These are phyloP conservation scores for Thamnophis sirtalis DNA, from an alignment of 2,113 vertebrate species.

Conservation along the genomic window DNA sequence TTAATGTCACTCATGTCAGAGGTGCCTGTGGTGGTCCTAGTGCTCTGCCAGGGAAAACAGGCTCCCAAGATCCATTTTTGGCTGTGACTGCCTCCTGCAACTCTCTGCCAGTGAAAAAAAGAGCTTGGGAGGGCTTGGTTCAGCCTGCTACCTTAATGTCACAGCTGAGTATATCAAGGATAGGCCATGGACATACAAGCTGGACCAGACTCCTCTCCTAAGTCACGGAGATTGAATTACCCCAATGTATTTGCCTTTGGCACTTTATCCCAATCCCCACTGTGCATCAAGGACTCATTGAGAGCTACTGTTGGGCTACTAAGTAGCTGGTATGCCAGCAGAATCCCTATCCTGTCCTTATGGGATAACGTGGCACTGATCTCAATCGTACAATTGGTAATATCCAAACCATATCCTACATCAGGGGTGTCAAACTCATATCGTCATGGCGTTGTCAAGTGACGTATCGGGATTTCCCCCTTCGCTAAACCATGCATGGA, in stretches of 20 bases:
- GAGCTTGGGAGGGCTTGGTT: no score
- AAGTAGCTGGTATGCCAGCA: not conserved
- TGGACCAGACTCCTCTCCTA: not conserved
- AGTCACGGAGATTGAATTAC: not conserved
- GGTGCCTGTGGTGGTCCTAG: no score
- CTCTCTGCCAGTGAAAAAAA: no score
- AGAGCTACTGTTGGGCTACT: not conserved
- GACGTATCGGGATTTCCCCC: no score
- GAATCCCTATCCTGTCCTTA: not conserved
- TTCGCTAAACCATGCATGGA: no score
- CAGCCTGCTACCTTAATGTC: no score
- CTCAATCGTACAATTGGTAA: not conserved
- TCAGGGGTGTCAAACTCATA: no score
- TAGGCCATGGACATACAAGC: not conserved
- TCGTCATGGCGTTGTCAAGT: no score
- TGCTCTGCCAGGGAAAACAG: no score
- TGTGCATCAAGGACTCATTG: not conserved
- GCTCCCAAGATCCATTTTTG: no score
- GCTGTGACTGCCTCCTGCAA: no score
- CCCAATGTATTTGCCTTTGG: not conserved
- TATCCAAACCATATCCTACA: not conserved
- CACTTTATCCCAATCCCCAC: not conserved
- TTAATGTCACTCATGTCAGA: no score
- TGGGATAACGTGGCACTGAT: not conserved
- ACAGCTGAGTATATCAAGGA: not conserved